Evolutionary conservation across 2,888 invertebrate genomes (phyloP).

Genomic region (Callyntrura guangdongensis): DNA sequence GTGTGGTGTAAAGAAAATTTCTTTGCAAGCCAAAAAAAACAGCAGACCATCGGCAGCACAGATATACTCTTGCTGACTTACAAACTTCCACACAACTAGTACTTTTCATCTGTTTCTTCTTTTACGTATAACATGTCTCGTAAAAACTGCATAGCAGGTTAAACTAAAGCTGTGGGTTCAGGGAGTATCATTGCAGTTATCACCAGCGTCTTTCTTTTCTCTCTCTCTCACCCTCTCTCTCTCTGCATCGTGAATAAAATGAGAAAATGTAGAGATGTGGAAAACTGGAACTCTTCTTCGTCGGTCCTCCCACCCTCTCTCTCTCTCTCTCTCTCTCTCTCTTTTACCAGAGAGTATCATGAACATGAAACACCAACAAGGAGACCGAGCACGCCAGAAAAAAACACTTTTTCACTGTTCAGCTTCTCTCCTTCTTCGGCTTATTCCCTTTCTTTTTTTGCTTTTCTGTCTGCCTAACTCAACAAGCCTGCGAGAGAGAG

Average conservation of each 20-base stretch:
- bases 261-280: conserved; percentile 33
- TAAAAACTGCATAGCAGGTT: conserved; percentile 32
- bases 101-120: conserved; percentile 9
- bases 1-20: not conserved
- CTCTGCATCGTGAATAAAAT: conserved; percentile 13
- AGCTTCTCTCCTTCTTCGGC: conserved; percentile 44
- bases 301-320: not conserved
- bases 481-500: conserved; percentile 43
- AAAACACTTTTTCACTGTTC: conserved; percentile 72
- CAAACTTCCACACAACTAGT: conserved; percentile 13
- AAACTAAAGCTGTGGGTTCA: not conserved
- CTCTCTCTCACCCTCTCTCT: conserved; percentile 4
- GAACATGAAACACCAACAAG: conserved; percentile 2
- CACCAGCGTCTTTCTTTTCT: not conserved
- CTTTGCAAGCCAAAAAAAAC: not conserved
- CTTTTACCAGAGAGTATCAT: conserved; percentile 20
- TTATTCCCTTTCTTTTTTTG: conserved; percentile 1
- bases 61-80: not conserved
- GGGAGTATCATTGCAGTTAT: not conserved
- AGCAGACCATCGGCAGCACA: not conserved
- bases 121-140: not conserved
- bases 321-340: too few relatives aligned
- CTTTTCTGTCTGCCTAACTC: conserved; percentile 4
- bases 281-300: conserved; percentile 57
- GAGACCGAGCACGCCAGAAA: conserved; percentile 10